phyloP scores from a whole-genome alignment of 2,113 vertebrate species.

The Dolichotis patagonum region DNA sequence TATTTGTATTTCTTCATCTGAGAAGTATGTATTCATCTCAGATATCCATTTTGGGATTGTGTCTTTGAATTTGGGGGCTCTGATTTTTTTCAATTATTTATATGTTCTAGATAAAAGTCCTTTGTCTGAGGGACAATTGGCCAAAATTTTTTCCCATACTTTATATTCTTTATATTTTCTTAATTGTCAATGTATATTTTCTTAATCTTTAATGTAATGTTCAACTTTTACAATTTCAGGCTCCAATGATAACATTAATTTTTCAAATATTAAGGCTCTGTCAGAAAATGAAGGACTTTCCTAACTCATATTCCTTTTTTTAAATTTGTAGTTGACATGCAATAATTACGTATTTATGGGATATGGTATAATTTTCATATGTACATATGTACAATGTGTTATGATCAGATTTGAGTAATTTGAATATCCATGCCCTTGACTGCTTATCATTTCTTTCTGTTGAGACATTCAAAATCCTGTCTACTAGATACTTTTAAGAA shows the following conservation, averaged over 20 bases:
- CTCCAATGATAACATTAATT: neutral
- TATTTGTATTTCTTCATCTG: no score
- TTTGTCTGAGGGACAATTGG: neutral
- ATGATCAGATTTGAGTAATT: neutral
- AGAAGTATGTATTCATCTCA: no score
- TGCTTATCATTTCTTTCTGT: neutral
- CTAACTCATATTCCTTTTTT: neutral
- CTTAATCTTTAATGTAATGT: no score
- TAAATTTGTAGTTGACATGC: neutral
- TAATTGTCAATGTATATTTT: neutral
- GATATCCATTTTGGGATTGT: no score
- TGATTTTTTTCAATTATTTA: no score
- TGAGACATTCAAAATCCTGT: neutral
- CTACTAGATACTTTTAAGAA: neutral
- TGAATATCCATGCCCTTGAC: neutral
- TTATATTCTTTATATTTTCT: neutral
- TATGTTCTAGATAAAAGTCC: no score
- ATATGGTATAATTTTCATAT: no score
- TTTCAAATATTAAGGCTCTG: neutral
- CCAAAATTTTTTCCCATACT: neutral
- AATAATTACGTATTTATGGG: neutral
- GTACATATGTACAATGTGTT: neutral
- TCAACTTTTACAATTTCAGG: neutral
- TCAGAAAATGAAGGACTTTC: conserved; percentile 11
- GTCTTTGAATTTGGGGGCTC: no score